These are phyloP conservation scores for Bradypus variegatus DNA, from an alignment of 2,797 vertebrate species.

Conservation along the genomic window DNA sequence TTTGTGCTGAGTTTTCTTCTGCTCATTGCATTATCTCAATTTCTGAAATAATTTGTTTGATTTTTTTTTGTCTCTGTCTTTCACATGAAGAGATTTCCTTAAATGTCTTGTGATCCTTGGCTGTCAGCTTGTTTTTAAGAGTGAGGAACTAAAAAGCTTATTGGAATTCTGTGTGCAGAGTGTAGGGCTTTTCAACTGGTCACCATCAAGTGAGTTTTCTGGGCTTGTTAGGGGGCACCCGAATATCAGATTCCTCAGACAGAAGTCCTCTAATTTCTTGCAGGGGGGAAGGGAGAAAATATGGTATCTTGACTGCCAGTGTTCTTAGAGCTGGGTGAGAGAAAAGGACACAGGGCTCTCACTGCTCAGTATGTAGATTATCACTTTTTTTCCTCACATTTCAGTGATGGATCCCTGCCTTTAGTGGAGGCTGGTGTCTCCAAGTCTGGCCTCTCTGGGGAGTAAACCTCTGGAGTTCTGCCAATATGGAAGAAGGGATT, in stretches of 20 bases:
- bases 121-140: slow-evolving; percentile 33
- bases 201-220: neutral
- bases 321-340: neutral
- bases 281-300: neutral
- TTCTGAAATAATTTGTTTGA: slow-evolving; percentile 17
- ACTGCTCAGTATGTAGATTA: neutral
- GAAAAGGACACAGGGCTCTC: neutral
- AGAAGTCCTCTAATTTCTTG: neutral
- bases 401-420: neutral
- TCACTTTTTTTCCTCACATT: neutral
- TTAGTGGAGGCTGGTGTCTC: neutral
- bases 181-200: neutral
- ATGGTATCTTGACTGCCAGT: neutral
- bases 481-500: neutral
- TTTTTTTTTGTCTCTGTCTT: slow-evolving; percentile 23
- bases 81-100: slow-evolving; percentile 20
- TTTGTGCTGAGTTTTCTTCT: slow-evolving; percentile 17
- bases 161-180: neutral
- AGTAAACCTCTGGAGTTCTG: neutral
- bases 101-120: slow-evolving; percentile 8
- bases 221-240: neutral
- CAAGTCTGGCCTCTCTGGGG: neutral
- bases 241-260: neutral
- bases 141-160: neutral
- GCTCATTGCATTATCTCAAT: neutral